Evolutionary conservation across 92 coral and sea anemone species (phyloP).

Genomic region (Palythoa grandiflora): DNA sequence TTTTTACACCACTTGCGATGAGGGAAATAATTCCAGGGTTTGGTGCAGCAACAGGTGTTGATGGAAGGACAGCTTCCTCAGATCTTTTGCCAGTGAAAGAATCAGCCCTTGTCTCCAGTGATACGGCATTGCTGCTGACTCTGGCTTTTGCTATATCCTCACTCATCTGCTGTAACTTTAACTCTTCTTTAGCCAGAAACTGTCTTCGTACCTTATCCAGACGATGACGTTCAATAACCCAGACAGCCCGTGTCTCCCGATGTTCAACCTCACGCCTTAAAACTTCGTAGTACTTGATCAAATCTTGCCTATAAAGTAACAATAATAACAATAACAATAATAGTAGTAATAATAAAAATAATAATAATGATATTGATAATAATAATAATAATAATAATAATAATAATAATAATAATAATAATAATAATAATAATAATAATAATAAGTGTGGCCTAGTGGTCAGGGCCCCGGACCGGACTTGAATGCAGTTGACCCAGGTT

Average conservation of each 20-base stretch:
- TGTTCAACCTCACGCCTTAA: conserved; percentile 77
- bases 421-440: too few relatives aligned
- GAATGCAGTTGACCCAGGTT: too few relatives aligned
- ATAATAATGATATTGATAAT: neutral
- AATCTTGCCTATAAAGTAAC: conserved; percentile 72
- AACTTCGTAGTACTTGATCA: conserved; percentile 89
- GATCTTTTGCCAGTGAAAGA: neutral
- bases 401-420: too few relatives aligned
- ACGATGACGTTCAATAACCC: conserved; percentile 82
- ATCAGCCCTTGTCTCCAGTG: neutral
- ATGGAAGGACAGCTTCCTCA: neutral
- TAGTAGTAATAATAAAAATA: neutral
- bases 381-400: neutral
- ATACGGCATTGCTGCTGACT: neutral
- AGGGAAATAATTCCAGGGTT: conserved; percentile 84
- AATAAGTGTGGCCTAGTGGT: too few relatives aligned
- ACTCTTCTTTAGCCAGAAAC: conserved; percentile 84
- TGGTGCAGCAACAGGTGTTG: conserved; percentile 45
- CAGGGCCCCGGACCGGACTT: too few relatives aligned
- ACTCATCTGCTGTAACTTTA: conserved; percentile 62
- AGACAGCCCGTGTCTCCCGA: conserved; percentile 85
- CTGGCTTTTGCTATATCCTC: conserved; percentile 24
- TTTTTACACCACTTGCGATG: conserved; percentile 86
- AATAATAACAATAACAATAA: neutral
- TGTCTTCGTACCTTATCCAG: conserved; percentile 71